Conservation (phyloP, 2,797 vertebrate species). For the Cryptoblepharus egeriae region DNA sequence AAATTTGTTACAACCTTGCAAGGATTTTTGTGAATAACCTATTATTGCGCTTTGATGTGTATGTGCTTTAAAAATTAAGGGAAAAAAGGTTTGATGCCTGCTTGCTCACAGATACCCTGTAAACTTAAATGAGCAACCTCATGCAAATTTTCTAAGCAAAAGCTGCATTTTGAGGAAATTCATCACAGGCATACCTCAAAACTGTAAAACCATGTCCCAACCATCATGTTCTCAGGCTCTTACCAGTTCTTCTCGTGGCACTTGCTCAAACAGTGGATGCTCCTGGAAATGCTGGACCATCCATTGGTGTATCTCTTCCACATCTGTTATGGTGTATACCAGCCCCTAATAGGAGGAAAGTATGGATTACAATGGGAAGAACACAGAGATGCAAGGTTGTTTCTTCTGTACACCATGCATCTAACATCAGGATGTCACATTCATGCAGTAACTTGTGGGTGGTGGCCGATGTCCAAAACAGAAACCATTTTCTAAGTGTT, state of each 20-base stretch:
- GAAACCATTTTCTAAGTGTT: neutral
- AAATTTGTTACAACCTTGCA: neutral
- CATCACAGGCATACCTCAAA: neutral
- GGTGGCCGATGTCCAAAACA: no score
- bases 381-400: no score
- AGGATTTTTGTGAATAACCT: neutral
- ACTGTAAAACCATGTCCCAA: neutral
- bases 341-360: constrained; percentile 81
- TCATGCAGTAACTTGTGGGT: no score
- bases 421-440: no score
- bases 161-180: no score
- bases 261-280: constrained; percentile 87
- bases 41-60: neutral
- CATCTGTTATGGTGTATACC: constrained; percentile 92
- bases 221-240: constrained; percentile 13
- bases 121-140: neutral
- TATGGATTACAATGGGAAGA: neutral
- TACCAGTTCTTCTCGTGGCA: constrained; percentile 86
- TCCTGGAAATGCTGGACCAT: constrained; percentile 90
- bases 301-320: constrained; percentile 90
- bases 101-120: neutral
- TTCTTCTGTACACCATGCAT: no score
- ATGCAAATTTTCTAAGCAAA: neutral
- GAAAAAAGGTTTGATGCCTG: no score
- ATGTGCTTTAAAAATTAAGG: neutral